These are phyloP conservation scores for Notocelia uddmanniana DNA, from an alignment of 2,888 invertebrate genomes.

Conservation along the genomic window DNA sequence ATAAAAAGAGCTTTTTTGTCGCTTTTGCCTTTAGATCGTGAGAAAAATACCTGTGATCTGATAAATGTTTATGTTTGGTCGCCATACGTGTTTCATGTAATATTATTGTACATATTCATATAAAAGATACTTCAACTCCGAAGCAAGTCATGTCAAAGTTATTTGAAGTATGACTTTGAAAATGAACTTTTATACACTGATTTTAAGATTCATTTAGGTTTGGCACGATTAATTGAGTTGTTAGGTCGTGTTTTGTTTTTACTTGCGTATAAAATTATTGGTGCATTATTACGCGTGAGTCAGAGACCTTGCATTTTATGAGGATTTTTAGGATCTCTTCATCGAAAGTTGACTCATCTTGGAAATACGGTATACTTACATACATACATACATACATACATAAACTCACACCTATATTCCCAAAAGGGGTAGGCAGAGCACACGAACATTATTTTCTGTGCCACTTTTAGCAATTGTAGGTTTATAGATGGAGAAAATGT, in stretches of 20 bases:
- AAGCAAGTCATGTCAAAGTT: neutral
- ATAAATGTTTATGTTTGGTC: neutral
- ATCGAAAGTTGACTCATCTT: conserved; percentile 10
- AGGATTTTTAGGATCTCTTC: conserved; percentile 3
- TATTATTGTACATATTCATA: no score
- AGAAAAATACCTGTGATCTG: neutral
- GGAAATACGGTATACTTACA: neutral
- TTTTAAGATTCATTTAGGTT: conserved; percentile 23
- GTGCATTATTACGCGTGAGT: conserved; percentile 59
- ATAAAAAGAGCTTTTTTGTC: neutral
- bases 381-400: no score
- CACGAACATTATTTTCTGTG: no score
- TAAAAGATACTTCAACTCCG: neutral
- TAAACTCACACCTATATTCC: no score
- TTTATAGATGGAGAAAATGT: no score
- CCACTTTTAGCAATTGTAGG: no score
- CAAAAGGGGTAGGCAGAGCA: no score
- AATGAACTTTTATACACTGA: conserved; percentile 47
- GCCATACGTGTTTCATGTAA: neutral
- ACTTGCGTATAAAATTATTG: conserved; percentile 60
- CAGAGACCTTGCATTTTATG: conserved; percentile 54
- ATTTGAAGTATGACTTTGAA: conserved; percentile 23
- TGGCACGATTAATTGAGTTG: conserved; percentile 59
- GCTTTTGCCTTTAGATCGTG: neutral
- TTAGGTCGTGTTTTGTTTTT: conserved; percentile 50